Evolutionary conservation across 2,797 vertebrate species (phyloP), one percentile per base, ranked within the genome.

Genomic region (Hemibagrus guttatus): DNA sequence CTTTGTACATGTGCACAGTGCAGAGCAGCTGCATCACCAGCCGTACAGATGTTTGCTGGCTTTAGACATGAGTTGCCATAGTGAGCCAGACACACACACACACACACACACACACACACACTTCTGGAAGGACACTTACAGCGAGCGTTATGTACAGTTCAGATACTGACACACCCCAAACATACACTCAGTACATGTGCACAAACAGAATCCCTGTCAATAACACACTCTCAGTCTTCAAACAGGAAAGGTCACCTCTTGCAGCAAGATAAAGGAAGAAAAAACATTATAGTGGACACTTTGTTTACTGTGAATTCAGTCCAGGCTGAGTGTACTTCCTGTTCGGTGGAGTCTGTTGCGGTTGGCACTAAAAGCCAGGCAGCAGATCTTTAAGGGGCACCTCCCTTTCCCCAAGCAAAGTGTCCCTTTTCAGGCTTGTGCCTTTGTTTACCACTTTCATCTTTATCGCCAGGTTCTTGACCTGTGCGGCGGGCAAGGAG

Each of bases 371-470:
- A 87, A 96, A 85, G n/a, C 93, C 95, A 1, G 97, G 93, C 28
- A 99, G 93, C 86, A 99, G 93, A 86, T 97, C 88, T 0, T 94
- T 93, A n/a, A 99, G 94, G 0, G 96, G 95, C 82, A 98, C 93
- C 93, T 99, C 97, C 89, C 96, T 95, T 92, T 98, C 97, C 0
- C 98, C 98, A 61, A 99, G 95, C 91, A 99, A 93, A 0, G 95
- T 96, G 95, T 99, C 97, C 91, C 98, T 95, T 94, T 98, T 99
- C 14, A 99, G 96, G 91, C 98, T 98, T 88, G 97, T 96, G 35
- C 98, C 98, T 90, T 98, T 99, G 94, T 99, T 99, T n/a, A 99
- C 97, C 93, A 99, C 98, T 91, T 99, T 99, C 92, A 99, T 93
- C 93, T 98, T 97, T 88, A 99, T 94, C 1, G 96, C 95, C 92